Conservation (phyloP, 2,113 vertebrate genomes). For the Miniopterus natalensis region DNA sequence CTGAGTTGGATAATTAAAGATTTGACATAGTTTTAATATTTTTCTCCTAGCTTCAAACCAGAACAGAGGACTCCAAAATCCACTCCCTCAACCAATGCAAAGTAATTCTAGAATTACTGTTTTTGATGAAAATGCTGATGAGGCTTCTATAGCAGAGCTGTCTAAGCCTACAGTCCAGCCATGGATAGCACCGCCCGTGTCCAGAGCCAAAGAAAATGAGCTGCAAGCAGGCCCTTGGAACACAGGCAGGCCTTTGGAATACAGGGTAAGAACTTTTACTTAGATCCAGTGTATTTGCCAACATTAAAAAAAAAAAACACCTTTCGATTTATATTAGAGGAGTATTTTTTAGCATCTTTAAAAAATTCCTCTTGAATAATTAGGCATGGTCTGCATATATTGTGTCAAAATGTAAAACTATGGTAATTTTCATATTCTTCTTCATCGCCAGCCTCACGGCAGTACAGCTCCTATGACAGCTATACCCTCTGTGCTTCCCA, state of each 20-base stretch:
- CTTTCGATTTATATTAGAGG: background rate
- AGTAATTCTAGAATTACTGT: conserved; percentile 88
- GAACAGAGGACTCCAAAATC: conserved; percentile 86
- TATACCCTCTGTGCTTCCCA: conserved; percentile 79
- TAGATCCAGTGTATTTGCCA: background rate
- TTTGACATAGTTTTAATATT: conserved; percentile 54
- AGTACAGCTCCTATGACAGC: conserved; percentile 64
- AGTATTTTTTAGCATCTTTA: conserved; percentile 35
- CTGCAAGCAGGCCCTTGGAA: conserved; percentile 92
- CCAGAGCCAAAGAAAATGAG: conserved; percentile 95
- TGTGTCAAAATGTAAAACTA: background rate
- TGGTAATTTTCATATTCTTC: conserved; percentile 45
- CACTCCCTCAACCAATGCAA: conserved; percentile 79
- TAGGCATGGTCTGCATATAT: background rate
- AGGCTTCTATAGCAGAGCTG: conserved; percentile 75
- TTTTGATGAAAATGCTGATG: conserved; percentile 93
- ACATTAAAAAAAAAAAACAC: background rate
- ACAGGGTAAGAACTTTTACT: conserved; percentile 86
- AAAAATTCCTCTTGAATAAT: conserved; percentile 25
- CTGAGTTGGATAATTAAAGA: conserved; percentile 55
- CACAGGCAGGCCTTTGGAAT: conserved; percentile 85
- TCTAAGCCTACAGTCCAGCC: conserved; percentile 86
- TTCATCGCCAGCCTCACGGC: conserved; percentile 86
- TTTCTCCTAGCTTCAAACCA: conserved; percentile 85
- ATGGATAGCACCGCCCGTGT: conserved; percentile 92